Evolutionary conservation across 2,888 invertebrate genomes (phyloP).

Genomic region (Nomada ruficornis): DNA sequence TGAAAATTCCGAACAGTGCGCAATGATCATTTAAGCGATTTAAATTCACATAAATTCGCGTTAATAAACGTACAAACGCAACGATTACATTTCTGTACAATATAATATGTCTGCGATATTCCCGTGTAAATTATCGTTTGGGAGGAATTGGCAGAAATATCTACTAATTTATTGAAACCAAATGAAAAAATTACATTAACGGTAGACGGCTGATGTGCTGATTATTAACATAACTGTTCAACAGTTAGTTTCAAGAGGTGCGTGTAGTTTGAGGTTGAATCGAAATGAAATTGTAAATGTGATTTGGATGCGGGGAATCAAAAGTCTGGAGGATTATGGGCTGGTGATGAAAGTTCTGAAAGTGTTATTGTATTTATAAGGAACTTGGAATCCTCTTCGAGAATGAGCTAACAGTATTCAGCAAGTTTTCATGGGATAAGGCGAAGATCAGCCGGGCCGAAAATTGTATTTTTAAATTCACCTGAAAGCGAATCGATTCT

Average conservation of each 20-base stretch:
- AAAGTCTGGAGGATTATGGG: neutral
- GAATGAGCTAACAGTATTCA: neutral
- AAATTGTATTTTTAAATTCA: slow-evolving; percentile 53
- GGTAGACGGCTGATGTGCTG: too few species aligned
- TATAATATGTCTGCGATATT: slow-evolving; percentile 38
- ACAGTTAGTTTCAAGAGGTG: too few species aligned
- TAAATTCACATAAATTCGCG: too few species aligned
- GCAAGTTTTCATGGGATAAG: neutral
- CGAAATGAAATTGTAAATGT: neutral
- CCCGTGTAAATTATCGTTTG: slow-evolving; percentile 32
- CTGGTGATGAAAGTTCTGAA: neutral
- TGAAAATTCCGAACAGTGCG: neutral
- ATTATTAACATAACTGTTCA: too few species aligned
- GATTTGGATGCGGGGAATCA: slow-evolving; percentile 5
- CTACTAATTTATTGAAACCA: too few species aligned
- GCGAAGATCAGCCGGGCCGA: slow-evolving; percentile 8
- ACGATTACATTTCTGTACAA: slow-evolving; percentile 1
- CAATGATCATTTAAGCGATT: too few species aligned
- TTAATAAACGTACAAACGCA: too few species aligned
- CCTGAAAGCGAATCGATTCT: slow-evolving; percentile 10
- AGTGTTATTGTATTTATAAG: slow-evolving; percentile 1
- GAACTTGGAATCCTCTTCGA: neutral
- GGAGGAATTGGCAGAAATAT: slow-evolving; percentile 48
- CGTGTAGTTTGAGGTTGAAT: neutral
- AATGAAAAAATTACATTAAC: too few species aligned